A percentile compares a stretch with the other conserved stretches of the same genome.
Conservation (phyloP, 2,797 vertebrate species). For the Neoniphon sammara region DNA sequence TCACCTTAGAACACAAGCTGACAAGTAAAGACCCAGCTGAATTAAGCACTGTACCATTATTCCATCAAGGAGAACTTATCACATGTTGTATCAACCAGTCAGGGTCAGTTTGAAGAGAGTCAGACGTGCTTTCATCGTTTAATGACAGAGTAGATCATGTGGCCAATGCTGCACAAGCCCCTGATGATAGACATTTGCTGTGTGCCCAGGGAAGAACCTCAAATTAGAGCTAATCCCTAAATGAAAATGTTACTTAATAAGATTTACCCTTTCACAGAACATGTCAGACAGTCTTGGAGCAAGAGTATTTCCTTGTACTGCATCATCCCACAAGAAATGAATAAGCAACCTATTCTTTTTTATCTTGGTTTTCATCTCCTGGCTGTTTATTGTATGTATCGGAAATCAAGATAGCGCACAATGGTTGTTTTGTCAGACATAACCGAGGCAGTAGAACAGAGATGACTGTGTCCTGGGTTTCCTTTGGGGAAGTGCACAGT, state of each 20-base stretch:
- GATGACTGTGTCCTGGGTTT: conserved; percentile 61
- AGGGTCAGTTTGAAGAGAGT: conserved; percentile 5
- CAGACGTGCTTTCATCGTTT: conserved; percentile 48
- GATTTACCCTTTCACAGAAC: conserved; percentile 62
- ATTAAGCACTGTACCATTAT: no score
- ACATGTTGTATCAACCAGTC: neutral
- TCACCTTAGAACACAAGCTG: no score
- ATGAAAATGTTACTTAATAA: conserved; percentile 74
- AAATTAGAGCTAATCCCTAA: conserved; percentile 79
- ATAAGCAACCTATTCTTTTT: conserved; percentile 53
- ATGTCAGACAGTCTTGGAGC: conserved; percentile 9
- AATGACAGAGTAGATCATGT: conserved; percentile 53
- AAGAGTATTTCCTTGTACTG: conserved; percentile 22
- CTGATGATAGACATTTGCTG: conserved; percentile 72
- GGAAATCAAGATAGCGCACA: conserved; percentile 52
- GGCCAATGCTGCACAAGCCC: conserved; percentile 44
- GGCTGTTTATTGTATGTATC: conserved; percentile 41
- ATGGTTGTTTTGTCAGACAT: conserved; percentile 69
- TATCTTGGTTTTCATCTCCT: conserved; percentile 20
- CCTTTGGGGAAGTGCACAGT: conserved; percentile 31
- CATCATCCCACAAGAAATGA: conserved; percentile 40
- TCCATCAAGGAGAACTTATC: neutral
- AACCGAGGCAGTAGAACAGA: conserved; percentile 53
- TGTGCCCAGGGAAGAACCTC: conserved; percentile 59
- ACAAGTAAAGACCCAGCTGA: no score